Conservation (phyloP, 2,797 vertebrate species). For the Stomatorhinus walkeri region DNA sequence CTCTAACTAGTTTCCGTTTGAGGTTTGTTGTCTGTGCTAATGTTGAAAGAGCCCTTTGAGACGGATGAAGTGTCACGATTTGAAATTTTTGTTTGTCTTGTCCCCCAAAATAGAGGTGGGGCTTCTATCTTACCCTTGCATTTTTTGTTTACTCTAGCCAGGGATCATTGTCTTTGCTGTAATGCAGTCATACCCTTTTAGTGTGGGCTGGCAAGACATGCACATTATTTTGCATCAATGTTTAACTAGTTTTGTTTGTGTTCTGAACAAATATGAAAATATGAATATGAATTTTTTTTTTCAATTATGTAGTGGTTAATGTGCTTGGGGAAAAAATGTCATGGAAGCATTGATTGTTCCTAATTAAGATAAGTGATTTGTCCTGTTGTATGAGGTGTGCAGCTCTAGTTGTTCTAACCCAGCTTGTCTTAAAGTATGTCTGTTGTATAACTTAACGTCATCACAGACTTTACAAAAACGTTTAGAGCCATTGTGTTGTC, state of each 20-base stretch:
- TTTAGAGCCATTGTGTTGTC: not conserved
- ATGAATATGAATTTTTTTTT: no score
- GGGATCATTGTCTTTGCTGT: not conserved
- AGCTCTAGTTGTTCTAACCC: not conserved
- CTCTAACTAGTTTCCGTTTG: not conserved
- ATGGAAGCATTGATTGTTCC: not conserved
- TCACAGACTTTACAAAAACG: not conserved
- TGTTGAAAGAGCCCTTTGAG: not conserved
- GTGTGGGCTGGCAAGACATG: not conserved
- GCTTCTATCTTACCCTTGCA: not conserved
- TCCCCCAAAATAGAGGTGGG: not conserved
- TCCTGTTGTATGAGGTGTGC: not conserved
- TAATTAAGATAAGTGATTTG: not conserved
- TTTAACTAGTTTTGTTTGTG: not conserved
- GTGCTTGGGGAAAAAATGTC: not conserved
- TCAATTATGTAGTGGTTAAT: not conserved
- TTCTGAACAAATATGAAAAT: not conserved
- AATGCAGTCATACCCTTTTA: not conserved
- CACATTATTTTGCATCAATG: not conserved
- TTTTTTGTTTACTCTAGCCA: not conserved
- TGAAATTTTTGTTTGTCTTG: not conserved
- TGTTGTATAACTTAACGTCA: not conserved
- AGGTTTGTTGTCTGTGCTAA: not conserved
- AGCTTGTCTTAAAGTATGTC: not conserved
- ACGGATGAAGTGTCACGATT: not conserved